A percentile compares a stretch with the other conserved stretches of the same genome.
phyloP scores from a whole-genome alignment of 1,140 invertebrate species.

The Drosophila dunni region DNA sequence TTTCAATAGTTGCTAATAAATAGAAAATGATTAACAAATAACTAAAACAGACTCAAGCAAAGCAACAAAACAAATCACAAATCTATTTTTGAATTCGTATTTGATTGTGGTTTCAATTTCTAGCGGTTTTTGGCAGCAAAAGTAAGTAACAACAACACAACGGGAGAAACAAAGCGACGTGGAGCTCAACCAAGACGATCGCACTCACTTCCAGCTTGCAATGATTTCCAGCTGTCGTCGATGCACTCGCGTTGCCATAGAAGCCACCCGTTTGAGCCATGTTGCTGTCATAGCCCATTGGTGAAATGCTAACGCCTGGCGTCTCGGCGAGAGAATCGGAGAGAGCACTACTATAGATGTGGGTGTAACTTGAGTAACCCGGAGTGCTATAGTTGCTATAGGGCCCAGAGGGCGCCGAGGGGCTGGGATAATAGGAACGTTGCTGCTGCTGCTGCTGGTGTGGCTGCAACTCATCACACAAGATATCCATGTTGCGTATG shows the following conservation, averaged over 20 bases:
- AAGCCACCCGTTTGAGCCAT: slow-evolving; percentile 11
- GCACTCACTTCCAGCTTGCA: slow-evolving; percentile 82
- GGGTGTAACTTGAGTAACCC: slow-evolving; percentile 58
- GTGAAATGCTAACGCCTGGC: slow-evolving; percentile 71
- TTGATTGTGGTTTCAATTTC: slow-evolving; percentile 9
- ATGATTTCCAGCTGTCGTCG: slow-evolving; percentile 32
- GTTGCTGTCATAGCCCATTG: slow-evolving; percentile 30
- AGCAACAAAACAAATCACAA: slow-evolving; percentile 36
- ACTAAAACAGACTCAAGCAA: slow-evolving; percentile 35
- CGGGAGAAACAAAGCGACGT: slow-evolving; percentile 7
- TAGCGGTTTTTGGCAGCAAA: slow-evolving; percentile 9
- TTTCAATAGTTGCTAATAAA: slow-evolving; percentile 21
- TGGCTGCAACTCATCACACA: slow-evolving; percentile 33
- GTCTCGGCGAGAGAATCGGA: slow-evolving; percentile 75
- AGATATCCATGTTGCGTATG: slow-evolving; percentile 75
- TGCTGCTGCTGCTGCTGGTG: slow-evolving; percentile 10
- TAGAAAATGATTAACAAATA: slow-evolving; percentile 12
- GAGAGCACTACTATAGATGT: slow-evolving; percentile 72
- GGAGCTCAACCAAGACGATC: background rate
- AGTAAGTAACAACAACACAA: slow-evolving; percentile 31
- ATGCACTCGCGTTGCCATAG: slow-evolving; percentile 23
- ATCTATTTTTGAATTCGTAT: slow-evolving; percentile 32
- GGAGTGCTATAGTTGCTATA: slow-evolving; percentile 48
- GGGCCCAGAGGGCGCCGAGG: slow-evolving; percentile 44
- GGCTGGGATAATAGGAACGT: slow-evolving; percentile 56